Evolutionary conservation across 2,888 invertebrate genomes (phyloP).

Genomic region (Periphyllus acericola): DNA sequence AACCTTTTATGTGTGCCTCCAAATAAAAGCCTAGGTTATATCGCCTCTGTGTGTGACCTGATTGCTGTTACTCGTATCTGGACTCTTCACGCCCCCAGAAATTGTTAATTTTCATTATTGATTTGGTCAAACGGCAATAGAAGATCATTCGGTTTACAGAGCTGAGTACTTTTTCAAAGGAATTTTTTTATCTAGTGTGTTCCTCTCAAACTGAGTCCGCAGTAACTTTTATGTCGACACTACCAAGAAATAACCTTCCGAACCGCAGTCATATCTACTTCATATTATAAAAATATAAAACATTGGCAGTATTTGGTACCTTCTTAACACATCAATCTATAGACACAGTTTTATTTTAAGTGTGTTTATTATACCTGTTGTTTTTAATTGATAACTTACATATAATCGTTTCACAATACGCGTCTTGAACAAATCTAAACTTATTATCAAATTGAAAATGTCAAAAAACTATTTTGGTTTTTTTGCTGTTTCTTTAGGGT

Average conservation of each 20-base stretch:
- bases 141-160: background rate
- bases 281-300: too few relatives aligned
- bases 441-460: background rate
- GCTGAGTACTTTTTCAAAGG: background rate
- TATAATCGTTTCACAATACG: background rate
- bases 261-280: background rate
- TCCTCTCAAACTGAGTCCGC: background rate
- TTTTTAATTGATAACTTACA: background rate
- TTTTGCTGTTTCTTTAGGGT: background rate
- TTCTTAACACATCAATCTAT: too few relatives aligned
- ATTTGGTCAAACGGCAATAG: constrained; percentile 12
- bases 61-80: background rate
- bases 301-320: too few relatives aligned
- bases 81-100: background rate
- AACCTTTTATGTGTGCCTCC: constrained; percentile 18
- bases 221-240: background rate
- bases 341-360: too few relatives aligned
- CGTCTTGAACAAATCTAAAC: background rate
- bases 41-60: constrained; percentile 14
- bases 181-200: background rate
- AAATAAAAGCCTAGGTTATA: constrained; percentile 29
- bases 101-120: background rate
- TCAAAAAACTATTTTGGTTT: background rate
- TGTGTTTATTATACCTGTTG: background rate
- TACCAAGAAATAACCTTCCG: background rate